Conservation (phyloP, 2,888 invertebrate genomes). For the Timema cristinae region DNA sequence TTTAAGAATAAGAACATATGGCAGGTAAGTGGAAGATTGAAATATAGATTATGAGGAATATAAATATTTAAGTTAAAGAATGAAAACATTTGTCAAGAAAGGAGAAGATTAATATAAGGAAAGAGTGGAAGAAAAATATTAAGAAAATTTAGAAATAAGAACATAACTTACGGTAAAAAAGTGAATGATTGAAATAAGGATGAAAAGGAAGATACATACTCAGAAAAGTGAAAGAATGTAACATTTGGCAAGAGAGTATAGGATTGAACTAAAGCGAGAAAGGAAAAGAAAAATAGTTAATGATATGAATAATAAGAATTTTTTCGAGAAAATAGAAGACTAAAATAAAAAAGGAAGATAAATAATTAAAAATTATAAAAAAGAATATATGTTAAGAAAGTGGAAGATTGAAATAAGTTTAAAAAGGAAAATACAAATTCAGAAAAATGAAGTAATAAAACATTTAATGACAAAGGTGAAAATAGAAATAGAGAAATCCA, state of each 20-base stretch:
- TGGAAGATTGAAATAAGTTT: background rate
- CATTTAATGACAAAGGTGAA: background rate
- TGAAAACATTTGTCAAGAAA: background rate
- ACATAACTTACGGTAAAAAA: no score
- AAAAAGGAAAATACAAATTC: background rate
- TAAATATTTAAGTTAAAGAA: background rate
- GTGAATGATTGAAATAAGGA: no score
- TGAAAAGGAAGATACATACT: no score
- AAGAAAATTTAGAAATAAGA: no score
- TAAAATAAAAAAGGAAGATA: background rate
- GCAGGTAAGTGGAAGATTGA: background rate
- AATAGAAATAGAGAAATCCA: background rate
- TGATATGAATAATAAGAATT: background rate
- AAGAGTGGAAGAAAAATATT: background rate
- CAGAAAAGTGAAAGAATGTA: no score
- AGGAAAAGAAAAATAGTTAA: no score
- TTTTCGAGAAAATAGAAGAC: background rate
- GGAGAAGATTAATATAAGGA: background rate
- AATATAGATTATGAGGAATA: background rate
- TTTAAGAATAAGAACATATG: background rate
- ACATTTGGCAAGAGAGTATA: no score
- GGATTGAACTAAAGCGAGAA: no score
- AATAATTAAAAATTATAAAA: background rate
- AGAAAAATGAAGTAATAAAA: background rate
- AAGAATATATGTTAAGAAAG: background rate